Percentiles rank a stretch among this genome's conserved stretches.
Conservation (phyloP, 2,888 invertebrate genomes). For the Resseliella maxima region DNA sequence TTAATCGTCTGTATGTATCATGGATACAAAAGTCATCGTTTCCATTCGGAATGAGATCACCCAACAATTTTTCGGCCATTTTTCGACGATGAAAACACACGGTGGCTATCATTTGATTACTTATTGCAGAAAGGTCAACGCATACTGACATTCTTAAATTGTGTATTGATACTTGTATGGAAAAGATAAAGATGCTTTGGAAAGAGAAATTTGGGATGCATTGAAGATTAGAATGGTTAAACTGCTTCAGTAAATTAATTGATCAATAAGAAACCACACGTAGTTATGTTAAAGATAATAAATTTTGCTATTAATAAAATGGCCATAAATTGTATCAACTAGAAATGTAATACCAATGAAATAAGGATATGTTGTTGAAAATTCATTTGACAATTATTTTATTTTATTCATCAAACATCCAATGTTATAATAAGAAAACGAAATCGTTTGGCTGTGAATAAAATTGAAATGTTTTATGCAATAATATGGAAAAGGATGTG, state of each 20-base stretch:
- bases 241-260: neutral
- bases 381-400: too few species aligned
- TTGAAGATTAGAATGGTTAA: too few species aligned
- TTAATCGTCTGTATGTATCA: neutral
- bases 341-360: too few species aligned
- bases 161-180: neutral
- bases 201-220: neutral
- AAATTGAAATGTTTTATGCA: neutral
- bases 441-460: too few species aligned
- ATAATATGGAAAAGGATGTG: neutral
- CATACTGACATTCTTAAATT: neutral
- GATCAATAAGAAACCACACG: neutral
- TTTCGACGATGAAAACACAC: conserved; percentile 2
- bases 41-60: conserved; percentile 18
- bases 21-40: conserved; percentile 17
- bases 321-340: neutral
- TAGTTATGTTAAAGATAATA: neutral
- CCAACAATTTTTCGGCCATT: conserved; percentile 30
- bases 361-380: too few species aligned
- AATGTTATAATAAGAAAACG: too few species aligned
- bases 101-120: conserved; percentile 30
- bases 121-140: conserved; percentile 22
- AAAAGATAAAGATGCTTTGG: neutral
- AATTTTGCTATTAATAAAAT: neutral
- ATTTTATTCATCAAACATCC: too few species aligned